Evolutionary conservation across 2,797 vertebrate genomes (phyloP), one percentile per base, ranked within the genome.

Genomic region (Eupleurogrammus muticus): DNA sequence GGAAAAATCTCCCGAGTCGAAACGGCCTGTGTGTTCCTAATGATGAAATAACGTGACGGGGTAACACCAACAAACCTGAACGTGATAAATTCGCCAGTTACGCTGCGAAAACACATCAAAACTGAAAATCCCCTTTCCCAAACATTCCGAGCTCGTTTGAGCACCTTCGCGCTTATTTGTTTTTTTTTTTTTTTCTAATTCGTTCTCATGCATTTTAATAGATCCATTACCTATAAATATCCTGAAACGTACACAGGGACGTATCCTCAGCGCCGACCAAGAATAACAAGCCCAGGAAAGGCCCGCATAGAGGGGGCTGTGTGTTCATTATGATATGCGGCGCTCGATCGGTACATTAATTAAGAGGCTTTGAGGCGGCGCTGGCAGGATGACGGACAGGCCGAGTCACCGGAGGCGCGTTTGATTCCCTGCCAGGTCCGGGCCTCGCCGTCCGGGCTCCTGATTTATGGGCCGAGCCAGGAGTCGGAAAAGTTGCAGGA

Each of bases 311-410:
- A 94, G 79, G 80, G 63, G 85, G 73, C 88, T 83, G 90, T 93
- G 93, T 94, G 92, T 92, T 92, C 89, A 82, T 93, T 89, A 89
- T 84, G 87, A 93, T 89, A 89, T 85, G 90, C 92, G 79, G 89
- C 90, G 51, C 91, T 93, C 88, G 90, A 92, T 93, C 86, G 91
- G 88, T 85, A 93, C 92, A 93, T 94, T 93, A 94, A 94, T 94
- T 94, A 94, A 90, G 88, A 87, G 68, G 78, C 87, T 88, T n/a
- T 64, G 65, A 77, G 89, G 85, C 78, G 66, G 87, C 87, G 65
- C 80, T 65, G 86, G 87, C 80, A 88, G 92, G 87, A 87, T 93
- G 92, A 93, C 86, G 85, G 92, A 92, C 93, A 89, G 86, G 88
- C 89, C 86, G 32, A 84, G 90, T 90, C 91, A 86, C 92, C 56